A percentile compares a stretch with the other conserved stretches of the same genome.
These are phyloP conservation scores for Scylla paramamosain DNA, from an alignment of 1,140 invertebrate species.

Conservation along the genomic window DNA sequence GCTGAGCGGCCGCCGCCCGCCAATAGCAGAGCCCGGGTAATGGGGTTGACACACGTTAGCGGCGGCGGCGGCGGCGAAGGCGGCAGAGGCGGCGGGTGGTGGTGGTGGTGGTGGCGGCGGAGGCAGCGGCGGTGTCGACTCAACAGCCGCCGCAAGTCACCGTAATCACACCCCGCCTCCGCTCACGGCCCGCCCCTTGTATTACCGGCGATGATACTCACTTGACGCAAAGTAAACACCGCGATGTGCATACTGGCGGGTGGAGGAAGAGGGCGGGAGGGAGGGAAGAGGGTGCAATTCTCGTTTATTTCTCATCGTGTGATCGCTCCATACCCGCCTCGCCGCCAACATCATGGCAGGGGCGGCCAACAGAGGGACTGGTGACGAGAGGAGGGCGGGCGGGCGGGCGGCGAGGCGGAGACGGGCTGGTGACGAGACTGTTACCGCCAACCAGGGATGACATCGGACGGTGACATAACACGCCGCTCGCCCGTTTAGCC, in stretches of 20 bases:
- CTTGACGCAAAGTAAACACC: constrained; percentile 1
- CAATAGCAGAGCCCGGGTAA: constrained; percentile 56
- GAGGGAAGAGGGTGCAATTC: neutral
- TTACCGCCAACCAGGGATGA: constrained; percentile 51
- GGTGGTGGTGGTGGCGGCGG: too few species aligned
- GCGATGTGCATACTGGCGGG: constrained; percentile 5
- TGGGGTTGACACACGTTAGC: constrained; percentile 58
- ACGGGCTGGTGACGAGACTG: constrained; percentile 70
- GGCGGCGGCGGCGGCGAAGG: constrained; percentile 63
- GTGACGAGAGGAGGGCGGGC: constrained; percentile 65
- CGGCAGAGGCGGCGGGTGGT: neutral
- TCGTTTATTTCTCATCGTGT: neutral
- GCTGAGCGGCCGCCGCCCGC: constrained; percentile 63
- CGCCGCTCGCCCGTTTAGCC: constrained; percentile 13
- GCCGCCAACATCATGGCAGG: neutral
- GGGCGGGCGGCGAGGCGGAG: constrained; percentile 23
- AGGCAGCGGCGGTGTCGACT: too few species aligned
- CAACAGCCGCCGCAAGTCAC: too few species aligned
- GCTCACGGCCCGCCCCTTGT: neutral
- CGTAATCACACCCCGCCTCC: neutral
- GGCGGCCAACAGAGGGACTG: constrained; percentile 54
- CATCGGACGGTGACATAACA: constrained; percentile 65
- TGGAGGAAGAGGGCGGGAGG: neutral
- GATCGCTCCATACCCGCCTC: neutral
- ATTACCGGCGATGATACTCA: neutral